Conservation (phyloP, 1,140 invertebrate genomes). For the Dinothrombium tinctorium region DNA sequence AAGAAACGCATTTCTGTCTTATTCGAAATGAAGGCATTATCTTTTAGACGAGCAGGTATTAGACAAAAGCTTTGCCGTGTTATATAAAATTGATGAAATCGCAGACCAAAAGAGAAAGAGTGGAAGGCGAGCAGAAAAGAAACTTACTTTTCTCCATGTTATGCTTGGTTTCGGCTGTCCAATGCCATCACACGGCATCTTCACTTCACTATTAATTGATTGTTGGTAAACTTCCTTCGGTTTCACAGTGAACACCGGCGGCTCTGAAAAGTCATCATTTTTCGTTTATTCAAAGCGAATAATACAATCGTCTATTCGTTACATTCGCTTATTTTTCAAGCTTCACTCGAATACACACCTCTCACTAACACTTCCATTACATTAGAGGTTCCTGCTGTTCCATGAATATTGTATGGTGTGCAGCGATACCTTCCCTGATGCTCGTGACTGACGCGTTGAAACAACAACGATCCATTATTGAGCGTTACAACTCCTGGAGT, state of each 20-base stretch:
- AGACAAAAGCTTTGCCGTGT: background rate
- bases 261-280: slow-evolving; percentile 18
- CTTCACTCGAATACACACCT: slow-evolving; percentile 11
- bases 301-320: background rate
- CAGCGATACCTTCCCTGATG: slow-evolving; percentile 57
- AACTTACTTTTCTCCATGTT: slow-evolving; percentile 61
- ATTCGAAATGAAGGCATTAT: too few species aligned
- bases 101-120: background rate
- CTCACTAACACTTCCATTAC: slow-evolving; percentile 83
- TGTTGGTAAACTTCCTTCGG: slow-evolving; percentile 22
- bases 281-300: background rate
- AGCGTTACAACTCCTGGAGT: slow-evolving; percentile 74
- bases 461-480: slow-evolving; percentile 74
- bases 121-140: background rate
- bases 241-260: slow-evolving; percentile 22
- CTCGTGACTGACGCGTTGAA: slow-evolving; percentile 32
- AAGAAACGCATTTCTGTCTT: background rate
- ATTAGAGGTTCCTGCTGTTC: slow-evolving; percentile 69
- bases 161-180: slow-evolving; percentile 71
- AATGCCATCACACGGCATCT: slow-evolving; percentile 78
- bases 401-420: slow-evolving; percentile 78
- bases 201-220: slow-evolving; percentile 33
- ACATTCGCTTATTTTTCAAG: too few species aligned
- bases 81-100: background rate
- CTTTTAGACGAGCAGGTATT: too few species aligned